phyloP scores from a whole-genome alignment of 2,888 invertebrate genomes.

The Leucozona laternaria region DNA sequence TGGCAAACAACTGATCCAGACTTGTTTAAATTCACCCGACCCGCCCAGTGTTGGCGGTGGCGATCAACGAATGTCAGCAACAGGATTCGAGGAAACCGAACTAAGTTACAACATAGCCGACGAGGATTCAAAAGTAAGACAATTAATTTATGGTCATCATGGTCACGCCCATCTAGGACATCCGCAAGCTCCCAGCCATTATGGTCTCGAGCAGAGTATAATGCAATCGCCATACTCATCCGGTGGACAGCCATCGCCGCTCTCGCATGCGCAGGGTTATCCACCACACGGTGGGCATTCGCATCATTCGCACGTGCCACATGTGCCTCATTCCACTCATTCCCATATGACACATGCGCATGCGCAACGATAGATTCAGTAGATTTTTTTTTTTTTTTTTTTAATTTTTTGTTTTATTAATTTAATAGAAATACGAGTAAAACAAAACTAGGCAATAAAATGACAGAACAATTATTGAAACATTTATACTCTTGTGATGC shows the following conservation, averaged over 20 bases:
- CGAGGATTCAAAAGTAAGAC: constrained; percentile 98
- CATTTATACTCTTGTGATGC: constrained; percentile 47
- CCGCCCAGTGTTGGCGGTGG: constrained; percentile 90
- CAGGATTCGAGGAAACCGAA: constrained; percentile 99
- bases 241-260: constrained; percentile 88
- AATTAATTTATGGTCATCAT: constrained; percentile 93
- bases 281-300: constrained; percentile 83
- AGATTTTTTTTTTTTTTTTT: constrained; percentile 34
- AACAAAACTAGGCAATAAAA: constrained; percentile 58
- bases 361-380: constrained; percentile 90
- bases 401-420: constrained; percentile 20
- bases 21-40: constrained; percentile 98
- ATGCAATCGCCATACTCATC: constrained; percentile 86
- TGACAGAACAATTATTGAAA: constrained; percentile 8
- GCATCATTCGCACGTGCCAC: constrained; percentile 89
- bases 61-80: constrained; percentile 98
- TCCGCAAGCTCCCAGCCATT: constrained; percentile 86
- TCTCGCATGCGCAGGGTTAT: constrained; percentile 84
- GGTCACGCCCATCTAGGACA: constrained; percentile 88
- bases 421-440: not conserved
- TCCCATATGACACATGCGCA: constrained; percentile 89
- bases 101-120: constrained; percentile 97
- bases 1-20: constrained; percentile 99
- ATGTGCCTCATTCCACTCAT: constrained; percentile 85
- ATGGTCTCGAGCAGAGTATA: constrained; percentile 89